Base-by-base conservation (phyloP, 1,140 invertebrate species). In the Eupeodes corollae region DNA sequence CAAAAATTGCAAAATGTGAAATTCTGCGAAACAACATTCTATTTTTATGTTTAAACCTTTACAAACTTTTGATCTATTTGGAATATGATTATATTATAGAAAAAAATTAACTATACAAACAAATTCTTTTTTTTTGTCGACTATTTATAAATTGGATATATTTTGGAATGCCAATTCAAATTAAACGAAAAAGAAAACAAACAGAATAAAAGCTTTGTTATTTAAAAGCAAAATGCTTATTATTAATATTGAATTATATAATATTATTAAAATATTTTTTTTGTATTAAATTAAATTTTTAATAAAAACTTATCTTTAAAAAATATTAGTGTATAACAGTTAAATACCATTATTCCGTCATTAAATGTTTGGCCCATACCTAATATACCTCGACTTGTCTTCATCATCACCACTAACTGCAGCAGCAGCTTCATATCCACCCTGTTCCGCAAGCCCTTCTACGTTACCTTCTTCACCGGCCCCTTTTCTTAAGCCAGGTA, bases 301-400 rank as follows among this genome's bases (percentile, higher is more conserved):
- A 47, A 12, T 42, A 15, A 43, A 48, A 43, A n/a, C 12, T 35
- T 35, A n/a, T 6, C 14, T 3, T 35, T 9, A 9, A 35, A n/a
- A n/a, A 35, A 35, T 35, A 35, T 3, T 26, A 5, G 21, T 26
- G 21, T n/a, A n/a, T 26, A 44, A 46, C 48, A 49, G 11, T 2
- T 12, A 41, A 21, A 54, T 50, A 54, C 48, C 51, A 56, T 56
- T 62, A 61, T 67, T 65, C 64, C 62, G 61, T 69, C 61, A 67
- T 65, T 66, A 56, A 53, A 44, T 58, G 57, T 44, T 44, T 51
- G 54, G 74, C 75, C 71, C 76, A 70, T 77, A 77, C 76, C 75
- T 77, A 77, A 73, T 74, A 73, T 79, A 83, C 81, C 81, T 84
- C 68, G 81, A 84, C 74, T 82, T 85, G 70, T 86, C 85, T 68